Percentiles rank a stretch among this genome's conserved stretches.
phyloP scores from a whole-genome alignment of 1,140 invertebrate species.

The Sycophila sp. region DNA sequence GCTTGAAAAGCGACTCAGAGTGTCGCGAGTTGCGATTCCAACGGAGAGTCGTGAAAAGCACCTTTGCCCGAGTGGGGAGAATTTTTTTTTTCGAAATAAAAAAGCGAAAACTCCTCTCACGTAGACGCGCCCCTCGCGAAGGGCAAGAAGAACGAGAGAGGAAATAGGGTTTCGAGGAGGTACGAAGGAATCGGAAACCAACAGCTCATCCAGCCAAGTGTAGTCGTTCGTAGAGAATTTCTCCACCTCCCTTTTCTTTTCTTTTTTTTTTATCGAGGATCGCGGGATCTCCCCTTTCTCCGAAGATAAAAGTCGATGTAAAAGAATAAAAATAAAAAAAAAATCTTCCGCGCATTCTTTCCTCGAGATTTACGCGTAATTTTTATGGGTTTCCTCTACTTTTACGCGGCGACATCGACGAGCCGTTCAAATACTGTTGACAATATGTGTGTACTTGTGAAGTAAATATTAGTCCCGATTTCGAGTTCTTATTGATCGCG shows the following conservation, averaged over 20 bases:
- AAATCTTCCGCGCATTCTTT: neutral
- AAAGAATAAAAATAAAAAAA: neutral
- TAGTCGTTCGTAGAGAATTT: neutral
- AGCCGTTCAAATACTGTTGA: conserved; percentile 25
- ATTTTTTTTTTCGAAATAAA: neutral
- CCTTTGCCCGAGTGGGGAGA: neutral
- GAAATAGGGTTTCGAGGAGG: neutral
- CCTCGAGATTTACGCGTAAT: too few relatives aligned
- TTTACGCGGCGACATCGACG: neutral
- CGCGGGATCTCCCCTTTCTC: too few relatives aligned
- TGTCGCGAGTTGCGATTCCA: neutral
- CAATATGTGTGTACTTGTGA: conserved; percentile 26
- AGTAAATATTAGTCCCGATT: conserved; percentile 18
- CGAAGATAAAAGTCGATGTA: neutral
- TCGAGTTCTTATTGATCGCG: conserved; percentile 1
- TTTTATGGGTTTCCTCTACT: neutral
- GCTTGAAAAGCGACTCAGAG: conserved; percentile 7
- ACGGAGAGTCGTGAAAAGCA: neutral
- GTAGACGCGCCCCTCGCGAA: neutral
- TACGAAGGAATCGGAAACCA: neutral
- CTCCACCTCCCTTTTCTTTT: conserved; percentile 3
- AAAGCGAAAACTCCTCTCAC: conserved; percentile 18
- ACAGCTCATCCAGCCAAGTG: neutral
- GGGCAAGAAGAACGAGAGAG: neutral
- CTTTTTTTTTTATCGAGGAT: neutral